Conservation (phyloP, 1,140 invertebrate genomes). For the Drosophila subobscura region DNA sequence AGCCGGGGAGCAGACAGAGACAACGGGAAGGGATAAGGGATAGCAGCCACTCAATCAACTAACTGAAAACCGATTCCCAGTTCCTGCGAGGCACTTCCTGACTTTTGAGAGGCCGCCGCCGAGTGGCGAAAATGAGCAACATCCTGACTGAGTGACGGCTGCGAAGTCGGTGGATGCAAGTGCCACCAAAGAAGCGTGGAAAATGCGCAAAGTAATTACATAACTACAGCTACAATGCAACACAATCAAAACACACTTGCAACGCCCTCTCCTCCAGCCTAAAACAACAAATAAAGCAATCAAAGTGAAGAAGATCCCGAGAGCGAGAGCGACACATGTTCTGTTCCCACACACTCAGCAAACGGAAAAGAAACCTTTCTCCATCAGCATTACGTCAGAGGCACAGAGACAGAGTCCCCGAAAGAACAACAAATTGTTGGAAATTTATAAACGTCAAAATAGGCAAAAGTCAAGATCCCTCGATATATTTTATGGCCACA, state of each 20-base stretch:
- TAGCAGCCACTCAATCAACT: no score
- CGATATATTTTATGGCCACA: conserved; percentile 65
- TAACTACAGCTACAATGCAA: conserved; percentile 38
- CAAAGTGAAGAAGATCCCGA: conserved; percentile 47
- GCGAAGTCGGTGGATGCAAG: conserved; percentile 34
- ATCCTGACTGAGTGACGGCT: conserved; percentile 49
- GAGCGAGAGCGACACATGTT: conserved; percentile 59
- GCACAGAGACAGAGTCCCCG: neutral
- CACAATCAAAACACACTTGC: conserved; percentile 79
- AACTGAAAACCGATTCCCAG: conserved; percentile 8
- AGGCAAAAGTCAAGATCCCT: conserved; percentile 64
- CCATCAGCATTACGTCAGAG: conserved; percentile 77
- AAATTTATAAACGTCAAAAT: conserved; percentile 83
- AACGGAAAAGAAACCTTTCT: conserved; percentile 63
- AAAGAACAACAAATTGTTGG: conserved; percentile 69
- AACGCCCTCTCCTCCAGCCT: conserved; percentile 65
- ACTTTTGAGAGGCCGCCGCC: conserved; percentile 15
- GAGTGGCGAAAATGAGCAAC: conserved; percentile 51
- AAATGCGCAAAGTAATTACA: conserved; percentile 67
- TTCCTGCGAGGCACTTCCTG: conserved; percentile 13
- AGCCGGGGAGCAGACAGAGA: neutral
- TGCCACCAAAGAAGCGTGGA: conserved; percentile 75
- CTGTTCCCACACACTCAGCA: conserved; percentile 55
- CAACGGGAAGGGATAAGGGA: no score
- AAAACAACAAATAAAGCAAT: conserved; percentile 83